Percentiles rank a stretch among this genome's conserved stretches.
phyloP scores from a whole-genome alignment of 2,113 vertebrate species.

The Thunnus thynnus region DNA sequence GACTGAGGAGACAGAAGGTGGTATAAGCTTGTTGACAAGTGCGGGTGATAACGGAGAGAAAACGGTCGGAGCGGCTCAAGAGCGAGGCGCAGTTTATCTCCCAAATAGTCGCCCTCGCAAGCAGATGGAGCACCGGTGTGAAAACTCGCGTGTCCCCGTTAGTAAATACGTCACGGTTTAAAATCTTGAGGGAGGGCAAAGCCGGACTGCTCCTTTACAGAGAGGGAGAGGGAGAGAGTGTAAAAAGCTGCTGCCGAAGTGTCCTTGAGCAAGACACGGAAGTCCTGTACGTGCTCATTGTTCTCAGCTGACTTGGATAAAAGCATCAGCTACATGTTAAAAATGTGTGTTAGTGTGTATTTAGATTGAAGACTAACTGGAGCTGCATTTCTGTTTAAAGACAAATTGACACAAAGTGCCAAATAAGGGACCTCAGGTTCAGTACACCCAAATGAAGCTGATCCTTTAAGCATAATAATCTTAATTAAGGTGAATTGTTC shows the following conservation, averaged over 20 bases:
- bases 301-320: neutral
- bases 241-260: conserved; percentile 18
- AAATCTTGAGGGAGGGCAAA: conserved; percentile 61
- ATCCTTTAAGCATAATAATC: conserved; percentile 25
- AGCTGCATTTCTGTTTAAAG: conserved; percentile 17
- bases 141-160: conserved; percentile 87
- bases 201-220: conserved; percentile 43
- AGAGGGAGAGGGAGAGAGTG: conserved; percentile 2
- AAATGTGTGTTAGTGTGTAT: neutral
- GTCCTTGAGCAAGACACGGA: conserved; percentile 20
- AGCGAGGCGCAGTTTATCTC: conserved; percentile 82
- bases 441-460: conserved; percentile 5
- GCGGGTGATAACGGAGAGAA: conserved; percentile 58
- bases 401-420: conserved; percentile 1
- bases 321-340: neutral
- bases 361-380: neutral
- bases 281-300: neutral
- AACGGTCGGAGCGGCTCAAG: conserved; percentile 69
- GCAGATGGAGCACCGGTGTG: conserved; percentile 83
- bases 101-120: conserved; percentile 80
- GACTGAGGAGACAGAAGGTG: conserved; percentile 55
- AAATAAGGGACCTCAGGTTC: conserved; percentile 17
- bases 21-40: conserved; percentile 45
- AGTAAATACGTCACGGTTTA: conserved; percentile 85
- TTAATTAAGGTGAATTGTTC: conserved; percentile 43